These are phyloP conservation scores for Hemaris fuciformis DNA, from an alignment of 2,888 invertebrate species.

Conservation along the genomic window DNA sequence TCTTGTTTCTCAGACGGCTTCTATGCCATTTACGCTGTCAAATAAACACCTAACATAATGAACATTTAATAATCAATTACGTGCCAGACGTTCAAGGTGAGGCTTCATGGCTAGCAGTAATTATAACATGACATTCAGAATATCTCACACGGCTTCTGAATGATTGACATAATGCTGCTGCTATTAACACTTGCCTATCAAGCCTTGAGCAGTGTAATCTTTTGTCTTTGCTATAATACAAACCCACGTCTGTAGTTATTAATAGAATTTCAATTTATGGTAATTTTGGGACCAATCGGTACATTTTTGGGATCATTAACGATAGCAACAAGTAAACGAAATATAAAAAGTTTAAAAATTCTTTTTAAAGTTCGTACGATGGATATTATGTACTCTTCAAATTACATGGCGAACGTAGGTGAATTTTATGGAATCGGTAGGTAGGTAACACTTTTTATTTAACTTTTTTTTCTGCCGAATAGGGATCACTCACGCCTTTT, in stretches of 20 bases:
- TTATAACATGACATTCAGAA: not conserved
- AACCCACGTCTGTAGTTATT: not conserved
- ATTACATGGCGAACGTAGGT: not conserved
- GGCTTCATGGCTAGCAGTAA: not conserved
- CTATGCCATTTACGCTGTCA: no score
- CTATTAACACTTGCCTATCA: not conserved
- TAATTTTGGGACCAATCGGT: no score
- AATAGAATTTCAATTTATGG: no score
- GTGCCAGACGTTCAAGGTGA: conserved; percentile 5
- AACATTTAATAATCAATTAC: not conserved
- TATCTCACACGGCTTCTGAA: not conserved
- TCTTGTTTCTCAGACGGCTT: no score
- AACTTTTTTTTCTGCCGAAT: conserved; percentile 9
- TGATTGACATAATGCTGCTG: conserved; percentile 3
- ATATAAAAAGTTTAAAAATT: not conserved
- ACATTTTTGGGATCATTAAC: no score
- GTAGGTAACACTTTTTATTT: conserved; percentile 13
- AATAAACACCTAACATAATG: no score
- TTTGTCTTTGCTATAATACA: not conserved
- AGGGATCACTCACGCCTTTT: conserved; percentile 41
- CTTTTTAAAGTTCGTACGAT: not conserved
- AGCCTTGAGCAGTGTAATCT: not conserved
- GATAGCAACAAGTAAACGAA: no score
- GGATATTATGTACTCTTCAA: not conserved
- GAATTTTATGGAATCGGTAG: conserved; percentile 12